Evolutionary conservation across 2,113 vertebrate genomes (phyloP), one percentile per base, ranked within the genome.

Genomic region (Dipodomys spectabilis): DNA sequence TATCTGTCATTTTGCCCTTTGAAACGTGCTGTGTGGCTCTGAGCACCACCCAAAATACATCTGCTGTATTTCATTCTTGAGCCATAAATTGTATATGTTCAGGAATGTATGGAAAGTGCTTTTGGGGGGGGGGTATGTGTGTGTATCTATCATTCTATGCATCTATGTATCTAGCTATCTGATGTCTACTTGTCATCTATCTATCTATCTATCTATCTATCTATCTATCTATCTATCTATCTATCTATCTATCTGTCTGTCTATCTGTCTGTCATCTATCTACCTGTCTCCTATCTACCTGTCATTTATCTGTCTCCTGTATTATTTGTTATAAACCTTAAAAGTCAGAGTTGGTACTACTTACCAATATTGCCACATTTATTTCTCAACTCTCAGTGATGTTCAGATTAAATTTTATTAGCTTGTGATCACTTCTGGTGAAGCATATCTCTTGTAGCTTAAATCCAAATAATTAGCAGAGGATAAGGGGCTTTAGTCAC

Each of bases 141-240:
- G 53, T 57, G 53, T 57, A 18, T 57, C 13, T 57, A 13, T 57
- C 1, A 2, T 11, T 57, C 11, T 57, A 18, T 53, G 12, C 15
- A 4, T 57, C 1, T 57, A 57, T 57, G 11, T 57, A 57, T 18
- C 11, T 4, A 16, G 12, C 49, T 12, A 57, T 57, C 53, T 39
- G 39, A 39, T 5, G 6, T 57, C 53, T 18, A 13, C 15, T 0
- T 16, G 4, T 18, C 4, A 13, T 18, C 3, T 0, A 15, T 16
- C 53, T 18, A 13, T 18, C 15, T 4, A 15, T 18, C 3, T 0
- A 15, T 16, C 53, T 18, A 13, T 18, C 15, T 4, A 15, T 39
- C 39, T 57, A 18, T 57, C 13, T 57, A 13, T 57, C 13, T 57
- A 13, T 57, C 11, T 57, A 18, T 53, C 13, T 57, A 18, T 57